phyloP scores from a whole-genome alignment of 2,113 vertebrate genomes.

The Calyptomena viridis region DNA sequence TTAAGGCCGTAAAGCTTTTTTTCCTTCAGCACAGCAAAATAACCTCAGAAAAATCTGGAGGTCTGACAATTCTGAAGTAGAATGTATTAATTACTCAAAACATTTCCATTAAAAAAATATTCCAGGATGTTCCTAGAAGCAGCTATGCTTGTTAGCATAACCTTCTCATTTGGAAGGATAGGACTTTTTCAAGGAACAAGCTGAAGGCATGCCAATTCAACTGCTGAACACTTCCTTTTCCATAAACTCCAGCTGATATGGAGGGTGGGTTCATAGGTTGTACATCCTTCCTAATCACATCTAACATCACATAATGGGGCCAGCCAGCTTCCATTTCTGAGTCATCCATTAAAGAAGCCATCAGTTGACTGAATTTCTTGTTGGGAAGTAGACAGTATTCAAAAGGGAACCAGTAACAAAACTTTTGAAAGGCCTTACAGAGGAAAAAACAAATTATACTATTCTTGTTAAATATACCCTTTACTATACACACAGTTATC shows the following conservation, averaged over 20 bases:
- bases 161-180: background rate
- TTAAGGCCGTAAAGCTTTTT: background rate
- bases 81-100: background rate
- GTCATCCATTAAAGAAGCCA: background rate
- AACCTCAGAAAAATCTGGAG: background rate
- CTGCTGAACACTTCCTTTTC: background rate
- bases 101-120: background rate
- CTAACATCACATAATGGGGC: background rate
- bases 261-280: background rate
- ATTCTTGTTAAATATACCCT: background rate
- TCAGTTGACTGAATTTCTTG: background rate
- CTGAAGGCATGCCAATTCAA: background rate
- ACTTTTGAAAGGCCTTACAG: background rate
- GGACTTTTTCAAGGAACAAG: background rate
- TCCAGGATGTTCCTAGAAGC: constrained; percentile 10
- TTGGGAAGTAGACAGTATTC: background rate
- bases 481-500: background rate
- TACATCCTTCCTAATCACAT: background rate
- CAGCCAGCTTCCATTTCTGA: background rate
- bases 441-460: background rate
- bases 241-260: background rate
- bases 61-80: background rate
- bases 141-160: background rate
- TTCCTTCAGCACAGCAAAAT: background rate
- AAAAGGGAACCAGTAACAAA: background rate